Evolutionary conservation across 1,140 invertebrate species (phyloP).

Genomic region (Achroia grisella): DNA sequence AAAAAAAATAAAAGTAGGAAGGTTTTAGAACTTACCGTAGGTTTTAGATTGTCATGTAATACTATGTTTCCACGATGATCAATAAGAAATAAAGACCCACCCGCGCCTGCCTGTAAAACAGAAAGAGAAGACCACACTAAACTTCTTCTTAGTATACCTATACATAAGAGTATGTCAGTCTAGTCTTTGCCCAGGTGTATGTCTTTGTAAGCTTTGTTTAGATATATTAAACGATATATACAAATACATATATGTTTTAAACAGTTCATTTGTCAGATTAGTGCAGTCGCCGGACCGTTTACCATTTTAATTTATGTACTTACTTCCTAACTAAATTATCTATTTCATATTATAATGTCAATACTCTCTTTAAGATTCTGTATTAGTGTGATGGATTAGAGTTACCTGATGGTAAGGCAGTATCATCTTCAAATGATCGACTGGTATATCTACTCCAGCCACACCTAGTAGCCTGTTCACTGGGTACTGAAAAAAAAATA

Average conservation of each 20-base stretch:
- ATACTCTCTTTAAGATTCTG: too few relatives aligned
- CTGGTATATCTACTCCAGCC: conserved; percentile 57
- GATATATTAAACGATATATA: too few relatives aligned
- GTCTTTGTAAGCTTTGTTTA: too few relatives aligned
- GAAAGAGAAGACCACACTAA: not conserved
- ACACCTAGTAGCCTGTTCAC: conserved; percentile 58
- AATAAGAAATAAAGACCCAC: conserved; percentile 40
- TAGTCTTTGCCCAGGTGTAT: too few relatives aligned
- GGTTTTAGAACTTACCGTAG: conserved; percentile 29
- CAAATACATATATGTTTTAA: not conserved
- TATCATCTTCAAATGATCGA: conserved; percentile 53
- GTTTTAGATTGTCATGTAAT: conserved; percentile 46
- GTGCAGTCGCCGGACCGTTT: too few relatives aligned
- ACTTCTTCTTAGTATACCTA: too few relatives aligned
- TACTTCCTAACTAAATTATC: too few relatives aligned
- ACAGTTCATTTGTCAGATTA: not conserved
- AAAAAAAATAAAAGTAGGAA: not conserved
- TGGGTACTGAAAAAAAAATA: conserved; percentile 46
- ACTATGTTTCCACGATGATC: conserved; percentile 59
- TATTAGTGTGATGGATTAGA: too few relatives aligned
- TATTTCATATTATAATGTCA: too few relatives aligned
- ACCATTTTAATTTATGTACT: too few relatives aligned
- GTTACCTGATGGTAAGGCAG: conserved; percentile 55
- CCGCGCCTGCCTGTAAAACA: conserved; percentile 39
- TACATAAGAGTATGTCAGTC: too few relatives aligned